These are phyloP conservation scores for Sinosuthora webbiana DNA, from an alignment of 2,113 vertebrate genomes.

Conservation along the genomic window DNA sequence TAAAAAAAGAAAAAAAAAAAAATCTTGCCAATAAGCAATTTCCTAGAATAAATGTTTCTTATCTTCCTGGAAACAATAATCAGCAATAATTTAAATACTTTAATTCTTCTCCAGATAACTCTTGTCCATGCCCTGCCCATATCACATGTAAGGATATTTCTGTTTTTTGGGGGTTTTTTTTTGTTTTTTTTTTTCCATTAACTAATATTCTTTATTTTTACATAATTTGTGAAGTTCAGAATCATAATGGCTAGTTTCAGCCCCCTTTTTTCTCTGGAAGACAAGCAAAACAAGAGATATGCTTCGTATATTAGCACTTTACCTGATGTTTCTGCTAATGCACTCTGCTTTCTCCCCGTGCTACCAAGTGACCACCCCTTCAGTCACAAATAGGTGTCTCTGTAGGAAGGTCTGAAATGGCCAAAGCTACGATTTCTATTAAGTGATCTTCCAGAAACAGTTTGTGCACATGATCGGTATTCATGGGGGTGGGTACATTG, in stretches of 20 bases:
- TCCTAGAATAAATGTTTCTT: neutral
- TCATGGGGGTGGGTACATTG: neutral
- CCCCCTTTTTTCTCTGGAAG: neutral
- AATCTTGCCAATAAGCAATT: neutral
- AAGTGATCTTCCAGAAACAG: neutral
- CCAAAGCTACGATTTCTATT: neutral
- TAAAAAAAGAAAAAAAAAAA: neutral
- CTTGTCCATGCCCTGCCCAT: neutral
- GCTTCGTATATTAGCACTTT: neutral
- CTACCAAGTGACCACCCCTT: neutral
- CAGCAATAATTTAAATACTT: neutral
- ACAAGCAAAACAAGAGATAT: neutral
- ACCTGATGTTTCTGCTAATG: neutral
- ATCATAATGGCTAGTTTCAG: neutral
- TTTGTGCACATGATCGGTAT: neutral
- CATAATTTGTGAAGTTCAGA: neutral
- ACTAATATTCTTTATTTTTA: neutral
- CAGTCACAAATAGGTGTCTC: neutral
- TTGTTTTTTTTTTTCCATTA: neutral
- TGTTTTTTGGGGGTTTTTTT: neutral
- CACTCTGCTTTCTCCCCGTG: fast-evolving
- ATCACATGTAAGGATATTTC: neutral
- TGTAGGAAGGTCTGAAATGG: neutral
- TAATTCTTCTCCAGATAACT: neutral
- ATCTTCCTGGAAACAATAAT: neutral